phyloP scores from a whole-genome alignment of 2,797 vertebrate species.

The Pseudochirops corinnae region DNA sequence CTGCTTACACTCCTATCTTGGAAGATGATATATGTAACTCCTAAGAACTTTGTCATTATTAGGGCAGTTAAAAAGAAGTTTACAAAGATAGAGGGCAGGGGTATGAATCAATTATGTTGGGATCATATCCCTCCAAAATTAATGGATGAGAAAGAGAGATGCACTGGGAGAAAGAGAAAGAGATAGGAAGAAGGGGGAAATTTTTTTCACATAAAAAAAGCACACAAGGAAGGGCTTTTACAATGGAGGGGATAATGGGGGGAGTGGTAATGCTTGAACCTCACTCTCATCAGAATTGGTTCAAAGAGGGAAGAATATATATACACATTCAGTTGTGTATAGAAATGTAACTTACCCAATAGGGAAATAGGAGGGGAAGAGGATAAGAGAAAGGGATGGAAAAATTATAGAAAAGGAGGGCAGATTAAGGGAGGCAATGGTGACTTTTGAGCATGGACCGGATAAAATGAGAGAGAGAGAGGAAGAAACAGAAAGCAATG shows the following conservation, averaged over 20 bases:
- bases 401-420: neutral
- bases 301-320: neutral
- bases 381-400: neutral
- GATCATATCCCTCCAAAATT: neutral
- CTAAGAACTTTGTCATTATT: neutral
- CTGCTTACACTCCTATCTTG: neutral
- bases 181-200: neutral
- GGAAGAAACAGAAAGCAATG: neutral
- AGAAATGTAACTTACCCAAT: neutral
- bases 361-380: neutral
- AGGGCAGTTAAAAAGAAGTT: neutral
- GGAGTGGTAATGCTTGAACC: neutral
- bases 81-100: neutral
- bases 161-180: neutral
- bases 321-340: neutral
- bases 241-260: neutral
- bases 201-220: neutral
- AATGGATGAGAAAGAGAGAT: neutral
- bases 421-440: neutral
- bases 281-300: neutral
- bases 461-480: too few species aligned
- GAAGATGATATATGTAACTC: neutral
- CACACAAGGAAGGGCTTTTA: neutral
- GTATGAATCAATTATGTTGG: neutral
- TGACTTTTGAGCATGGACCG: neutral